Conservation (phyloP, 2,113 vertebrate genomes). For the Cyanoramphus novaezelandiae region DNA sequence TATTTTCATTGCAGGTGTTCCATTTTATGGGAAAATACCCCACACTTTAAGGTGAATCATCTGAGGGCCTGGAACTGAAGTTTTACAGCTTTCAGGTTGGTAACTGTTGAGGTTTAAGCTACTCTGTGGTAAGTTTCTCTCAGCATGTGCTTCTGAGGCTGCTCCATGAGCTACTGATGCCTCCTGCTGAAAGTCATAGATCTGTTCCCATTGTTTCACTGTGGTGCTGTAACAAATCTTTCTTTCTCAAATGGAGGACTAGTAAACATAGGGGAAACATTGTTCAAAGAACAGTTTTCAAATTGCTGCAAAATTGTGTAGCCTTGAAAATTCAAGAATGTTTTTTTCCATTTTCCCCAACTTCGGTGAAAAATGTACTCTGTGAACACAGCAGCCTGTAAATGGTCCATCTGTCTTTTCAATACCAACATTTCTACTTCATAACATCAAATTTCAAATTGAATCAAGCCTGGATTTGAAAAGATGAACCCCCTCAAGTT, state of each 20-base stretch:
- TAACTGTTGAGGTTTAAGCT: not conserved
- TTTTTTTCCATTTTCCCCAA: not conserved
- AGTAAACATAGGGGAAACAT: accelerated
- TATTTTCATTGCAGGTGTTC: not conserved
- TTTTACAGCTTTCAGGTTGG: accelerated
- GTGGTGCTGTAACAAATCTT: not conserved
- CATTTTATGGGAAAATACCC: accelerated
- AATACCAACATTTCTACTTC: not conserved
- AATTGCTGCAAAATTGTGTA: not conserved
- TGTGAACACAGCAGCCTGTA: not conserved
- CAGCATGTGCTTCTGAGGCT: not conserved
- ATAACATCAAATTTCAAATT: not conserved
- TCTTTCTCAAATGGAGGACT: not conserved
- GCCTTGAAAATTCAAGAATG: not conserved
- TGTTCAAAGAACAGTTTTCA: not conserved
- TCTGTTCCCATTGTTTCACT: not conserved
- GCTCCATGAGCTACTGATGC: not conserved
- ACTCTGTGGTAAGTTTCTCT: not conserved
- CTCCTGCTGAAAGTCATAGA: not conserved
- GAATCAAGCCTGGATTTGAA: not conserved
- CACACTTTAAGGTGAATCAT: not conserved
- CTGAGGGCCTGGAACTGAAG: not conserved
- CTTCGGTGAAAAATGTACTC: not conserved
- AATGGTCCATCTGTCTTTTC: not conserved
- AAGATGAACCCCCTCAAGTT: accelerated